Conservation (phyloP, 1,140 invertebrate species). For the Oryctes rhinoceros region DNA sequence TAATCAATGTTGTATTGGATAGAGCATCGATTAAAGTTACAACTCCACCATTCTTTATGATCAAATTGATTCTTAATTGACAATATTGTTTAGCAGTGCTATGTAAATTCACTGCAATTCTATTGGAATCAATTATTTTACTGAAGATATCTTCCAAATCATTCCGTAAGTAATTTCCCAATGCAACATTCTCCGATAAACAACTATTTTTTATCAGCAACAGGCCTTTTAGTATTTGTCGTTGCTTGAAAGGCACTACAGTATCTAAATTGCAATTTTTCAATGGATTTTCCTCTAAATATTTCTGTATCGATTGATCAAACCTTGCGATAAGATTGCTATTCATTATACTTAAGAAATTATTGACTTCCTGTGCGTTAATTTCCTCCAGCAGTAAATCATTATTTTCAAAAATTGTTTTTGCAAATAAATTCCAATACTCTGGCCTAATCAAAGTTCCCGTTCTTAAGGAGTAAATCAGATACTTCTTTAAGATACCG, state of each 20-base stretch:
- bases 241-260: constrained; percentile 42
- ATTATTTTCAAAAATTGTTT: constrained; percentile 1
- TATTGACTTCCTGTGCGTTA: background rate
- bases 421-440: background rate
- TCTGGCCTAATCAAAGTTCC: background rate
- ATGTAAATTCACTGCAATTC: constrained; percentile 12
- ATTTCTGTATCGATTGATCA: background rate
- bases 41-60: background rate
- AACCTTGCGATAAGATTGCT: background rate
- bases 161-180: background rate
- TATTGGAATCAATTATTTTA: constrained; percentile 22
- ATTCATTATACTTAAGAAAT: background rate
- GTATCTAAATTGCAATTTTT: background rate
- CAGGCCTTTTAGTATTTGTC: constrained; percentile 43
- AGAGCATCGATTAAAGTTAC: background rate
- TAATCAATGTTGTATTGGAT: background rate
- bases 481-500: background rate
- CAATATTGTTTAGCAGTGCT: constrained; percentile 28
- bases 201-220: constrained; percentile 30
- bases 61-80: constrained; percentile 36
- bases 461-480: background rate
- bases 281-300: background rate
- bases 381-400: background rate
- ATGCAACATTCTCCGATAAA: background rate
- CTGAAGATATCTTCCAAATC: background rate